Conservation (phyloP, 2,797 vertebrate genomes). For the Thripadectes ignobilis region DNA sequence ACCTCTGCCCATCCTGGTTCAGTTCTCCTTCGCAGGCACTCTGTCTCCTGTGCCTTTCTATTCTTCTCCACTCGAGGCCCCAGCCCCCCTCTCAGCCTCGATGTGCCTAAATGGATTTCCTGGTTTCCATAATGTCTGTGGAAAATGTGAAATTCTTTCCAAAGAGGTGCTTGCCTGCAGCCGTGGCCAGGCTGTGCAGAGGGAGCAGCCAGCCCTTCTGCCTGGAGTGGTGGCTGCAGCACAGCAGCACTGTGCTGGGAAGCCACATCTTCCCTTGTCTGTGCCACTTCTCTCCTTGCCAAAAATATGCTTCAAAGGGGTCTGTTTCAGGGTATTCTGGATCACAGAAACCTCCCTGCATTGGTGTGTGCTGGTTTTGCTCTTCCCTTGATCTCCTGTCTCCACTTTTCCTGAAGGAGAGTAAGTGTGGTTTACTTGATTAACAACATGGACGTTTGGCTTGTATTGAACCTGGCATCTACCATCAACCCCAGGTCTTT, state of each 20-base stretch:
- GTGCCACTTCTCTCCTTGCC: background rate
- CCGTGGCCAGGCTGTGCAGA: accelerated
- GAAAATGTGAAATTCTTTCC: conserved; percentile 34
- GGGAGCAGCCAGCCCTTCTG: background rate
- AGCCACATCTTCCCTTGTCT: background rate
- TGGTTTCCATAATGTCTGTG: background rate
- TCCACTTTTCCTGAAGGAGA: background rate
- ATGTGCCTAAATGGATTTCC: background rate
- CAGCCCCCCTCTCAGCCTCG: background rate
- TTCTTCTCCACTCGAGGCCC: background rate
- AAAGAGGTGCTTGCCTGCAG: background rate
- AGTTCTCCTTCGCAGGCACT: background rate
- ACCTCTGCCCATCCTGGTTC: background rate
- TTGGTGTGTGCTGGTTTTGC: background rate
- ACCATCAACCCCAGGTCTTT: background rate
- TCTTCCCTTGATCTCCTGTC: background rate
- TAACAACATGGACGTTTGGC: background rate
- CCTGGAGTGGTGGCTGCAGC: background rate
- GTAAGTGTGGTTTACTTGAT: background rate
- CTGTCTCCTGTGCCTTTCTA: background rate
- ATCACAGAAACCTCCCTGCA: background rate
- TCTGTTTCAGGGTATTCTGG: background rate
- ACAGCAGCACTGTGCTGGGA: background rate
- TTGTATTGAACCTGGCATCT: background rate
- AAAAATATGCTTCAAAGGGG: background rate